A percentile compares a stretch with the other conserved stretches of the same genome.
phyloP scores from a whole-genome alignment of 2,113 vertebrate genomes.

The Oncorhynchus tshawytscha region DNA sequence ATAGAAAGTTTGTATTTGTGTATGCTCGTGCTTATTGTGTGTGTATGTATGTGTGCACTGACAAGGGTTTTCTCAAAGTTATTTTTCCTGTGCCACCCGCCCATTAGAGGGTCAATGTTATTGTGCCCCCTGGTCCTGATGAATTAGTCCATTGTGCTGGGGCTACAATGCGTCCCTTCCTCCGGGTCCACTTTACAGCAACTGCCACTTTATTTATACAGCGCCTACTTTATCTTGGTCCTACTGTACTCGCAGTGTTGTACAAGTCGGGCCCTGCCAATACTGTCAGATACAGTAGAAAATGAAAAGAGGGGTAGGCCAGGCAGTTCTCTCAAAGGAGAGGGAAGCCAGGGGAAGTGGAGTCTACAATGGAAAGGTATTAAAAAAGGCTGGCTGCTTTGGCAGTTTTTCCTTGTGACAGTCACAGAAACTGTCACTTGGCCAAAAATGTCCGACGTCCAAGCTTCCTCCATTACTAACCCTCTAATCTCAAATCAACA shows the following conservation, averaged over 20 bases:
- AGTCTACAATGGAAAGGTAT: too few relatives aligned
- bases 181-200: slow-evolving; percentile 44
- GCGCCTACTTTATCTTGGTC: slow-evolving; percentile 38
- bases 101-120: slow-evolving; percentile 49
- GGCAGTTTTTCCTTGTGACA: too few relatives aligned
- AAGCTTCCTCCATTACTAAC: too few relatives aligned
- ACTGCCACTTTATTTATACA: slow-evolving; percentile 46
- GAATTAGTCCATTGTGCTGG: slow-evolving; percentile 57
- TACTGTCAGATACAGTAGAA: slow-evolving; percentile 17
- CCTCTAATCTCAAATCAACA: too few relatives aligned
- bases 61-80: slow-evolving; percentile 29
- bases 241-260: slow-evolving; percentile 37
- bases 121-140: slow-evolving; percentile 39
- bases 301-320: too few relatives aligned
- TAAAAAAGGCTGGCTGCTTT: too few relatives aligned
- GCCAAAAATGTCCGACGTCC: too few relatives aligned
- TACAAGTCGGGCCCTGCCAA: slow-evolving; percentile 5
- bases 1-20: slow-evolving; percentile 28
- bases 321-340: too few relatives aligned
- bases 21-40: neutral
- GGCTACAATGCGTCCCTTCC: slow-evolving; percentile 45
- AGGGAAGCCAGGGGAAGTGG: too few relatives aligned
- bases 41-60: too few relatives aligned
- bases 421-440: too few relatives aligned
- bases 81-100: slow-evolving; percentile 44